Conservation (phyloP, 2,888 invertebrate genomes). For the Loripinus fragilis region DNA sequence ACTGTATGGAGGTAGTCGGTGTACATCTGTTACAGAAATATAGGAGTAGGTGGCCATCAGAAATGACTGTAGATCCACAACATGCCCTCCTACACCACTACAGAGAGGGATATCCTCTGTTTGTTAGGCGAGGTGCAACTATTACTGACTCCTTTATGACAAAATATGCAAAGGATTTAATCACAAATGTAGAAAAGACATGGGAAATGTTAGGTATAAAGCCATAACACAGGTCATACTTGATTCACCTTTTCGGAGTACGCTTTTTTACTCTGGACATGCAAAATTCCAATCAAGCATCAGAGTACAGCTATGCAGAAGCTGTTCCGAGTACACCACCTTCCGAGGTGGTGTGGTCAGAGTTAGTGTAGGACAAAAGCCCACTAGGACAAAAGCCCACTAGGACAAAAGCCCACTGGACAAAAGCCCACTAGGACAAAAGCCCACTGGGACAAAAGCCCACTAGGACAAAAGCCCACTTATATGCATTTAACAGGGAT, state of each 20-base stretch:
- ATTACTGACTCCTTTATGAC: not conserved
- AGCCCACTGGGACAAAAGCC: no score
- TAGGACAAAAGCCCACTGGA: no score
- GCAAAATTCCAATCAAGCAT: not conserved
- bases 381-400: no score
- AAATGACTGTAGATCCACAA: slow-evolving; percentile 30
- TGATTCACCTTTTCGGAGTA: not conserved
- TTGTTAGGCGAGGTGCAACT: not conserved
- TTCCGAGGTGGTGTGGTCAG: not conserved
- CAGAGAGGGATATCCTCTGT: slow-evolving; percentile 37
- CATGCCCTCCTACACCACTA: slow-evolving; percentile 72
- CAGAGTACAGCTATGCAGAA: not conserved
- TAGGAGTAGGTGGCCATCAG: slow-evolving; percentile 22
- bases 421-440: no score
- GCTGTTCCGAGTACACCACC: not conserved
- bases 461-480: no score
- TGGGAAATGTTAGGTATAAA: slow-evolving; percentile 10
- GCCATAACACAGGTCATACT: no score
- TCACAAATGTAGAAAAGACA: not conserved
- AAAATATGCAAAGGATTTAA: not conserved
- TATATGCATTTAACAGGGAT: no score
- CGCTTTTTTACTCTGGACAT: not conserved
- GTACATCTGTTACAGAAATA: slow-evolving; percentile 67
- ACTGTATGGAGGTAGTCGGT: slow-evolving; percentile 60
- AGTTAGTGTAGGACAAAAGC: no score